phyloP scores from a whole-genome alignment of 2,797 vertebrate genomes.

The Hypotaenidia philippensis region DNA sequence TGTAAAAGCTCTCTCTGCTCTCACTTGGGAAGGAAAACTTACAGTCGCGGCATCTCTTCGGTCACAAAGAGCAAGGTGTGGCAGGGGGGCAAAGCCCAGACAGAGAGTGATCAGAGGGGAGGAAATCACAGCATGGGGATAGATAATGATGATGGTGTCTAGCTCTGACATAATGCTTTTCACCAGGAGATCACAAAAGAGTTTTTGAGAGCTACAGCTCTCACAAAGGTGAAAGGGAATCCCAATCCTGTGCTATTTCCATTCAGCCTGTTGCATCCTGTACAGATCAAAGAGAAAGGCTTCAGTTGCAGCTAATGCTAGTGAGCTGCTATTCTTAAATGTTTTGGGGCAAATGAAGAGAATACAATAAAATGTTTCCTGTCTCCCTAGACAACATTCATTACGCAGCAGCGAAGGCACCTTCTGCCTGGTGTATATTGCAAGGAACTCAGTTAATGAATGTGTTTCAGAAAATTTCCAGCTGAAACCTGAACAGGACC shows the following conservation, averaged over 20 bases:
- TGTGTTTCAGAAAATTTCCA: constrained; percentile 13
- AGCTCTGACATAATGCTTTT: neutral
- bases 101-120: neutral
- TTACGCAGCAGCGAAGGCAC: neutral
- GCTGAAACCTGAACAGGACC: neutral
- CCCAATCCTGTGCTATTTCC: neutral
- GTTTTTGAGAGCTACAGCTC: neutral
- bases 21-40: neutral
- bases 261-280: neutral
- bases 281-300: neutral
- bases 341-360: neutral
- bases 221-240: neutral
- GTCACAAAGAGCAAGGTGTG: neutral
- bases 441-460: neutral
- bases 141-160: neutral
- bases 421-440: neutral
- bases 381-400: neutral
- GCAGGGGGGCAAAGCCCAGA: neutral
- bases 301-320: neutral
- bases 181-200: neutral
- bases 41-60: neutral
- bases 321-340: neutral
- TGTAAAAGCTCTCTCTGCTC: neutral
- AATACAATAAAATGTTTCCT: neutral
- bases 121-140: neutral